phyloP scores from a whole-genome alignment of 2,888 invertebrate species.

The Folsomia candida region DNA sequence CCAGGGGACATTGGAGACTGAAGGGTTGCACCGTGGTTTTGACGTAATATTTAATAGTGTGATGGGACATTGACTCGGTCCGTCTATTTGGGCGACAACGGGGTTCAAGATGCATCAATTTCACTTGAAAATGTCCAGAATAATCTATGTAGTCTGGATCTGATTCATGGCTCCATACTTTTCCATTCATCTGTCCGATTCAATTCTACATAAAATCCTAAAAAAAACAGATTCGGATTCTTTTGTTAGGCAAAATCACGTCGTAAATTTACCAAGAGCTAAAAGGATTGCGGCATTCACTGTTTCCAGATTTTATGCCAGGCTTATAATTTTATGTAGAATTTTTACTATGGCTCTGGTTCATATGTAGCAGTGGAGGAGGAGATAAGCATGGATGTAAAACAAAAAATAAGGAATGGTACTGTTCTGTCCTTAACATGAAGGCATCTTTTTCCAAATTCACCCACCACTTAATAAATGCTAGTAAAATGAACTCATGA shows the following conservation, averaged over 20 bases:
- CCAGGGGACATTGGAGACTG: background rate
- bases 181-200: background rate
- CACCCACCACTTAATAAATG: background rate
- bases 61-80: no score
- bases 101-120: background rate
- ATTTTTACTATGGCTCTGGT: background rate
- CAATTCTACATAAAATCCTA: no score
- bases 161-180: background rate
- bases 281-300: background rate
- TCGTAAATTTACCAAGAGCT: background rate
- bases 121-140: slow-evolving; percentile 2
- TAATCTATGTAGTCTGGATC: background rate
- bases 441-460: background rate
- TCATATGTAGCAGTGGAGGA: no score
- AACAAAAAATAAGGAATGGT: background rate
- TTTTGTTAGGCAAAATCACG: background rate
- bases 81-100: background rate
- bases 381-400: background rate
- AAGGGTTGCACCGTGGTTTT: background rate
- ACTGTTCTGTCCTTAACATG: background rate
- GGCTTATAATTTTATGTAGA: background rate
- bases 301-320: background rate
- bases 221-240: background rate
- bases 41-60: background rate
- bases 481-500: background rate